Conservation (phyloP, 2,797 vertebrate species). For the Thaleichthys pacificus region DNA sequence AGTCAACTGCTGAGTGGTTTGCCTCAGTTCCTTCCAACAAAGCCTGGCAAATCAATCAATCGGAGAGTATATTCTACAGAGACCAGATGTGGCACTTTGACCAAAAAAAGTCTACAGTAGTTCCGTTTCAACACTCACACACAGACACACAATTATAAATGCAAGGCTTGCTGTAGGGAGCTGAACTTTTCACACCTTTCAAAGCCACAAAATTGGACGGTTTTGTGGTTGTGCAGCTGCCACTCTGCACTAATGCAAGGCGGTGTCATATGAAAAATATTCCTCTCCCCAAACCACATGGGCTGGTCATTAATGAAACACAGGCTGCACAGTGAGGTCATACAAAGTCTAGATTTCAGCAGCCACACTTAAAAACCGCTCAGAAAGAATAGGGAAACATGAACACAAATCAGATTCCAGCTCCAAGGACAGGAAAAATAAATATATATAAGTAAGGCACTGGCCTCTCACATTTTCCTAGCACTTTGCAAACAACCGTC, state of each 20-base stretch:
- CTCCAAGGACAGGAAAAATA: slow-evolving; percentile 84
- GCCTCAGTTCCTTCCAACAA: slow-evolving; percentile 62
- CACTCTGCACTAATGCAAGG: slow-evolving; percentile 83
- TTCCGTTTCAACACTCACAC: slow-evolving; percentile 76
- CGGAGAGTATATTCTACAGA: slow-evolving; percentile 56
- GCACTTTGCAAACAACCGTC: slow-evolving; percentile 91
- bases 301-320: slow-evolving; percentile 97
- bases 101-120: slow-evolving; percentile 75
- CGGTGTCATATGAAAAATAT: slow-evolving; percentile 99
- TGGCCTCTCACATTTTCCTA: slow-evolving; percentile 81
- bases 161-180: slow-evolving; percentile 85
- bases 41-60: slow-evolving; percentile 75
- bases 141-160: slow-evolving; percentile 74
- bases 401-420: slow-evolving; percentile 91
- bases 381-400: slow-evolving; percentile 88
- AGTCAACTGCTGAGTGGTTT: slow-evolving; percentile 60
- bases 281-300: slow-evolving; percentile 88
- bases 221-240: slow-evolving; percentile 94
- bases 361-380: slow-evolving; percentile 88
- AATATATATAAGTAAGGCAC: slow-evolving; percentile 71
- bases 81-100: slow-evolving; percentile 67
- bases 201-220: slow-evolving; percentile 92
- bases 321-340: slow-evolving; percentile 95
- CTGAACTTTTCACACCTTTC: slow-evolving; percentile 97
- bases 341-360: slow-evolving; percentile 97